Evolutionary conservation across 2,888 invertebrate species (phyloP).

Genomic region (Proisotoma minuta): DNA sequence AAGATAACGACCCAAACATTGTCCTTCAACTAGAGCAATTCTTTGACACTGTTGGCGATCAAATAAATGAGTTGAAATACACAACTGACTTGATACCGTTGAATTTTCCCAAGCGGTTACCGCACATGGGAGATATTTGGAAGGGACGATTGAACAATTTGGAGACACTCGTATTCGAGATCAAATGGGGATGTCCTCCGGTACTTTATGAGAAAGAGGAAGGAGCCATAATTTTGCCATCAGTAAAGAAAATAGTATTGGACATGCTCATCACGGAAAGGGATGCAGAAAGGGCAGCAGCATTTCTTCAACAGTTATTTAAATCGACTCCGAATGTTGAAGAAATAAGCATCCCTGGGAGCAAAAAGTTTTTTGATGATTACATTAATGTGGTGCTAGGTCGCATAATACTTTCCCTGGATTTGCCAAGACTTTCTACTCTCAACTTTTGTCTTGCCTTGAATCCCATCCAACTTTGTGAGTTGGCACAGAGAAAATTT

Average conservation of each 20-base stretch:
- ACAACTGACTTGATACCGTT: constrained; percentile 34
- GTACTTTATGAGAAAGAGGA: constrained; percentile 11
- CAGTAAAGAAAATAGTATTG: constrained; percentile 20
- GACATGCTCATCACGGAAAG: constrained; percentile 30
- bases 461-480: constrained; percentile 23
- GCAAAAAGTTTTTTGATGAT: constrained; percentile 34
- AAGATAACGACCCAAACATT: constrained; percentile 16
- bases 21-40: constrained; percentile 23
- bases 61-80: constrained; percentile 27
- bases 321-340: constrained; percentile 25
- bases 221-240: constrained; percentile 15
- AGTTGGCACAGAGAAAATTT: constrained; percentile 17
- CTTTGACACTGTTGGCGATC: constrained; percentile 22
- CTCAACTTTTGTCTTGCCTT: constrained; percentile 35
- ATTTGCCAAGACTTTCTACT: constrained; percentile 15
- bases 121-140: constrained; percentile 36
- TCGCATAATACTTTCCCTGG: constrained; percentile 19
- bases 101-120: constrained; percentile 25
- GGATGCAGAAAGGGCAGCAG: constrained; percentile 27
- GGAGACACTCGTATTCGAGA: constrained; percentile 26
- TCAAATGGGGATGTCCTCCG: constrained; percentile 35
- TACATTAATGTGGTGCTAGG: constrained; percentile 34
- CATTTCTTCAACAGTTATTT: constrained; percentile 22
- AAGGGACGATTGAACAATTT: constrained; percentile 19
- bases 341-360: constrained; percentile 32